A percentile compares a stretch with the other conserved stretches of the same genome.
phyloP scores from a whole-genome alignment of 2,113 vertebrate genomes.

The Taurulus bubalis region DNA sequence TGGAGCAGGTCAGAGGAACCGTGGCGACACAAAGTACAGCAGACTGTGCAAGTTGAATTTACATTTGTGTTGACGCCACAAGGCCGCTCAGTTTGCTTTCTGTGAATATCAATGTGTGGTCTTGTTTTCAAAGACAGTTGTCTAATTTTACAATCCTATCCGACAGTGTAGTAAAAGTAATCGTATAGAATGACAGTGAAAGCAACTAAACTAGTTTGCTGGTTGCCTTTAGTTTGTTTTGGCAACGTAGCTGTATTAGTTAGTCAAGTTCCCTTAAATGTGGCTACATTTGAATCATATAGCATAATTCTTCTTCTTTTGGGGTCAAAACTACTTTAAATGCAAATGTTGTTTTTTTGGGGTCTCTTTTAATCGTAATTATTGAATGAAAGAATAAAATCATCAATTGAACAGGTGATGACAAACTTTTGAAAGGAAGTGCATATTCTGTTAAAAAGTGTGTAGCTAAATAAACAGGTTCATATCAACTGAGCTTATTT shows the following conservation, averaged over 20 bases:
- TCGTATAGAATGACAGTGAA: not conserved
- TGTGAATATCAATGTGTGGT: not conserved
- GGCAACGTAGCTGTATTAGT: not conserved
- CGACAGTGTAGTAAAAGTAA: not conserved
- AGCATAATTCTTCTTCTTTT: not conserved
- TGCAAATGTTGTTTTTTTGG: not conserved
- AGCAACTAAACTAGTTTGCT: not conserved
- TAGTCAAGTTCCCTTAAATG: not conserved
- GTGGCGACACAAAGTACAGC: not conserved
- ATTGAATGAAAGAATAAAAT: not conserved
- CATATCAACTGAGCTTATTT: not conserved
- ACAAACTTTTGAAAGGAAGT: not conserved
- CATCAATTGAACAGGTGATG: not conserved
- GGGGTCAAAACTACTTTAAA: not conserved
- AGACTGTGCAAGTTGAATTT: constrained; percentile 9
- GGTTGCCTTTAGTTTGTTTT: not conserved
- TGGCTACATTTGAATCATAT: not conserved
- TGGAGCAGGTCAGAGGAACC: not conserved
- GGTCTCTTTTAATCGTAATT: not conserved
- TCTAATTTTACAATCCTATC: not conserved
- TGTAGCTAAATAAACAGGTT: not conserved
- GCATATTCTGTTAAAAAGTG: not conserved
- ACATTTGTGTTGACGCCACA: not conserved
- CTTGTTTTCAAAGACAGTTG: not conserved
- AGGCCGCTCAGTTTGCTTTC: not conserved